Conservation (phyloP, 1,140 invertebrate genomes). For the Conus ventricosus region DNA sequence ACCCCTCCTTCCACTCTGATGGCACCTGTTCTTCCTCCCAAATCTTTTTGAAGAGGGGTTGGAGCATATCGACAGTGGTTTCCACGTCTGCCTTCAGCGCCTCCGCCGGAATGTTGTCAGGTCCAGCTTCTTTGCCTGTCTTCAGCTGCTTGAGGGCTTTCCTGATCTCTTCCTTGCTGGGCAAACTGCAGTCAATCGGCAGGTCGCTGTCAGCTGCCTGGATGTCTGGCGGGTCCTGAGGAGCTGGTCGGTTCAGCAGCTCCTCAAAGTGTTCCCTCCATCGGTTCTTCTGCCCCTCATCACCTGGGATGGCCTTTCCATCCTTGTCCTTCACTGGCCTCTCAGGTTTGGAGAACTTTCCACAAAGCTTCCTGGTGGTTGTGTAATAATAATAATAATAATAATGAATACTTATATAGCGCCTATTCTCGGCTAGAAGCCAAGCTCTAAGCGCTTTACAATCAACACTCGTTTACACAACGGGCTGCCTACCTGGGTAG, state of each 20-base stretch:
- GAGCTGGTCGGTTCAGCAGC: conserved; percentile 20
- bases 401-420: too few relatives aligned
- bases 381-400: too few relatives aligned
- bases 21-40: conserved; percentile 37
- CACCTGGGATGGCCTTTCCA: too few relatives aligned
- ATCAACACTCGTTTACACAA: too few relatives aligned
- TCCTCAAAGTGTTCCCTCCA: conserved; percentile 15
- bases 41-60: conserved; percentile 44
- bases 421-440: too few relatives aligned
- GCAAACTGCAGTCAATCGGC: too few relatives aligned
- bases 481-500: too few relatives aligned
- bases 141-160: conserved; percentile 47
- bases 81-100: conserved; percentile 43
- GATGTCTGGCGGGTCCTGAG: conserved; percentile 40
- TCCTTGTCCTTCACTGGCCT: too few relatives aligned
- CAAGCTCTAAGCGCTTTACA: too few relatives aligned
- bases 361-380: too few relatives aligned
- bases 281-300: too few relatives aligned
- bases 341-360: too few relatives aligned
- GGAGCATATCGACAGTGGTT: conserved; percentile 22
- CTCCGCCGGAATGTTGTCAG: conserved; percentile 43
- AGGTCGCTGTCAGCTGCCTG: conserved; percentile 21
- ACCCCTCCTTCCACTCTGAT: conserved; percentile 49
- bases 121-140: conserved; percentile 43
- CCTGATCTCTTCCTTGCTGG: conserved; percentile 32